Evolutionary conservation across 2,888 invertebrate genomes (phyloP), one percentile per base, ranked within the genome.

Genomic region (Epinotia brunnichana): DNA sequence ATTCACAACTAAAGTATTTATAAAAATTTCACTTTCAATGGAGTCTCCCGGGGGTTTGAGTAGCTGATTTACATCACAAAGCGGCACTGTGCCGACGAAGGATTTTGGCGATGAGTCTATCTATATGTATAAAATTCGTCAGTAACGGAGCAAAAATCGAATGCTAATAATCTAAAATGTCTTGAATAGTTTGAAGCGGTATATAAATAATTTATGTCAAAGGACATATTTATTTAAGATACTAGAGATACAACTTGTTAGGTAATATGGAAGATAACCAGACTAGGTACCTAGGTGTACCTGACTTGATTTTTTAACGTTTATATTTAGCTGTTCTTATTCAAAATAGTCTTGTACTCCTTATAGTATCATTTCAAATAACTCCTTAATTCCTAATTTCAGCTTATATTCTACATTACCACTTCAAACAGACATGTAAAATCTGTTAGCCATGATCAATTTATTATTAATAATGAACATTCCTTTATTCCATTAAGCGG

Each of bases 1-100:
- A 82, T 84, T 83, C 81, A 79, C 77, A 83, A 85, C 84, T 87
- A 83, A 85, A 89, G 89, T 88, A 88, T 89, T 89, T 85, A 85
- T 83, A 86, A 86, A 48, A 89, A 88, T 89, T 89, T 88, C 84
- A 86, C 85, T 87, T 83, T 85, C 86, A 87, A 86, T 83, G 79
- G 78, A 80, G 80, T 82, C 83, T 85, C 84, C 81, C 76, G 77
- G 81, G 86, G 84, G 83, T 83, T 84, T 82, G 87, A 89, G 85
- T 84, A 84, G 83, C 85, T 89, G 85, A 90, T 91, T 91, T 91
- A 85, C 91, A 91, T 91, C 87, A 90, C 90, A 91, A 91, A 91
- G 91, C 84, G 83, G 79, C 80, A 85, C 85, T 88, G 86, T 86
- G 85, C 84, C 85, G 85, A 81, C 82, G 76, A 82, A 87, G 86